These are phyloP conservation scores for Falco novaeseelandiae DNA, from an alignment of 2,797 vertebrate species.

Conservation along the genomic window DNA sequence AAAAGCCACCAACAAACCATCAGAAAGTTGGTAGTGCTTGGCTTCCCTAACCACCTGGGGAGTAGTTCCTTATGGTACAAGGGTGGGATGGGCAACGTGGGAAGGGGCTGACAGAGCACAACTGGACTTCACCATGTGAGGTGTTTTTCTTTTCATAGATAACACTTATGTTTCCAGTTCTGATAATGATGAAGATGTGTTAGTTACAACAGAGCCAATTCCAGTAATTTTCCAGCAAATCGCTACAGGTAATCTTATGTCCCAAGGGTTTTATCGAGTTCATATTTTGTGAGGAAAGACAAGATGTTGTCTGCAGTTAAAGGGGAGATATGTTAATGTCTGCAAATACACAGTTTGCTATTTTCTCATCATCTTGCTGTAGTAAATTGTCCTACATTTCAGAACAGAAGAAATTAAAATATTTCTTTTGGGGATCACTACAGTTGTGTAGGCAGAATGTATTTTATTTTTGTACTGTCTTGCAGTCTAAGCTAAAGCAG, in stretches of 20 bases:
- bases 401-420: neutral
- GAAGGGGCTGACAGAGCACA: neutral
- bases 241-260: slow-evolving; percentile 82
- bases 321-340: neutral
- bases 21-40: neutral
- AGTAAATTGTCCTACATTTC: neutral
- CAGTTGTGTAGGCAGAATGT: neutral
- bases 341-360: neutral
- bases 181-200: slow-evolving; percentile 89
- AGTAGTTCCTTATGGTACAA: neutral
- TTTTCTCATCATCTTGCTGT: neutral
- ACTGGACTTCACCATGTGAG: neutral
- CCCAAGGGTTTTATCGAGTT: neutral
- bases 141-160: slow-evolving; percentile 76
- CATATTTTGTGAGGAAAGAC: neutral
- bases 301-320: neutral
- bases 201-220: slow-evolving; percentile 91
- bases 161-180: slow-evolving; percentile 92
- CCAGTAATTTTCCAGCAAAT: slow-evolving; percentile 91
- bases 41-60: neutral
- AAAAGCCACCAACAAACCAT: too few relatives aligned
- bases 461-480: neutral
- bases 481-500: neutral
- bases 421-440: neutral
- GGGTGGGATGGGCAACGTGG: neutral